Evolutionary conservation across 2,888 invertebrate genomes (phyloP).

Genomic region (Chloroclystis v-ata): DNA sequence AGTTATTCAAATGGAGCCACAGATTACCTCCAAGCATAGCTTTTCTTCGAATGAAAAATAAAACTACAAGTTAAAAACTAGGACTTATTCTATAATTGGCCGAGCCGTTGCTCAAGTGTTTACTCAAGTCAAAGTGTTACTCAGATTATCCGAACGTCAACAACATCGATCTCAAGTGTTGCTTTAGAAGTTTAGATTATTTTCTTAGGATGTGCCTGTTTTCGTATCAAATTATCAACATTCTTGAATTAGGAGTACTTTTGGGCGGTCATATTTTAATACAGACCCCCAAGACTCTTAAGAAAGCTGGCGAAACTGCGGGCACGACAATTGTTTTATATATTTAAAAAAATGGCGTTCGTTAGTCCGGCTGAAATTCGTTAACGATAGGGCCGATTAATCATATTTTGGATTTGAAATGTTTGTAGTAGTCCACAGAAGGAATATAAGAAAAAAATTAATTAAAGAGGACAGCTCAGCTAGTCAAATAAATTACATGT

Average conservation of each 20-base stretch:
- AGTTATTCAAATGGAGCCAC: no score
- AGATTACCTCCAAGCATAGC: neutral
- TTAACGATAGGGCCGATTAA: no score
- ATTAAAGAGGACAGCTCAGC: no score
- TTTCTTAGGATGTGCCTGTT: constrained; percentile 18
- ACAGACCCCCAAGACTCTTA: no score
- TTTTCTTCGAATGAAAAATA: neutral
- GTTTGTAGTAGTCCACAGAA: no score
- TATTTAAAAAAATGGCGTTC: no score
- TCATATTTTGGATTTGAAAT: no score
- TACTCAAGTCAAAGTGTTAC: constrained; percentile 11
- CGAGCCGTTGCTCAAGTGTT: constrained; percentile 11
- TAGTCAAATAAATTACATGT: no score
- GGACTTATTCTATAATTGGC: constrained; percentile 14
- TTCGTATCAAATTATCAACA: constrained; percentile 11
- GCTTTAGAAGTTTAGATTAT: constrained; percentile 13
- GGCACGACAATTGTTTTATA: no score
- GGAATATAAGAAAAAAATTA: no score
- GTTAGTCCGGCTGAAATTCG: no score
- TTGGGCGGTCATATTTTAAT: neutral
- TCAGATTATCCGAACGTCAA: constrained; percentile 21
- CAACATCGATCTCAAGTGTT: constrained; percentile 19
- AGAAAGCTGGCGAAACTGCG: no score
- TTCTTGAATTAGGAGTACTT: neutral
- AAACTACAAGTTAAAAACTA: constrained; percentile 6